A percentile compares a stretch with the other conserved stretches of the same genome.
phyloP scores from a whole-genome alignment of 2,888 invertebrate species.

The Osmoderma eremita region DNA sequence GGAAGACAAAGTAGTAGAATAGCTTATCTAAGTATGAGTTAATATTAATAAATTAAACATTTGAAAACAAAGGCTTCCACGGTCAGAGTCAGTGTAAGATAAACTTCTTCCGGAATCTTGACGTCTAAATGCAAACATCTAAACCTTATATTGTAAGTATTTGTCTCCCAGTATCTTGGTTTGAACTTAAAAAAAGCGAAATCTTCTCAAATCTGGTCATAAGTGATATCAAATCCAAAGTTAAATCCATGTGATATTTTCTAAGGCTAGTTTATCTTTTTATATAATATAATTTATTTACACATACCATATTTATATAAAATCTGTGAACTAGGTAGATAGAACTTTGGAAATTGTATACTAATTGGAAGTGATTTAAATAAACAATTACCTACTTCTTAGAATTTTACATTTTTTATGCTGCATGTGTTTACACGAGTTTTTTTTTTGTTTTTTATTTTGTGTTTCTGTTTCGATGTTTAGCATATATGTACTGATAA shows the following conservation, averaged over 20 bases:
- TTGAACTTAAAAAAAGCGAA: not conserved
- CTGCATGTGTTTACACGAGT: conserved; percentile 38
- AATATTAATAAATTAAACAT: too few relatives aligned
- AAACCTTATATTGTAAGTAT: conserved; percentile 3
- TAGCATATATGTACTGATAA: conserved; percentile 16
- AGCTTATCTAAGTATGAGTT: not conserved
- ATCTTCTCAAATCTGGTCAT: conserved; percentile 14
- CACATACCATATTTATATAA: conserved; percentile 9
- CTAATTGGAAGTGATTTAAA: conserved; percentile 35
- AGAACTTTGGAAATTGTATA: conserved; percentile 31
- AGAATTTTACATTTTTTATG: conserved; percentile 41
- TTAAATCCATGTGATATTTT: conserved; percentile 28
- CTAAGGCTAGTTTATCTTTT: conserved; percentile 26
- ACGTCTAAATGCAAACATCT: conserved; percentile 15
- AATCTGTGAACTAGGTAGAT: conserved; percentile 36
- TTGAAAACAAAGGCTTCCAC: too few relatives aligned
- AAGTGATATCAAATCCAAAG: conserved; percentile 12
- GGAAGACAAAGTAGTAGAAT: too few relatives aligned
- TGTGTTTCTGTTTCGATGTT: conserved; percentile 31
- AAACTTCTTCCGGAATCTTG: too few relatives aligned
- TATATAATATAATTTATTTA: conserved; percentile 16
- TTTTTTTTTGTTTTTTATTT: conserved; percentile 31
- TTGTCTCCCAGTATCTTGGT: conserved; percentile 13
- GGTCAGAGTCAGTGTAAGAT: too few relatives aligned
- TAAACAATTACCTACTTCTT: conserved; percentile 37